These are phyloP conservation scores for Elachura formosa DNA, from an alignment of 2,113 vertebrate species.

Conservation along the genomic window DNA sequence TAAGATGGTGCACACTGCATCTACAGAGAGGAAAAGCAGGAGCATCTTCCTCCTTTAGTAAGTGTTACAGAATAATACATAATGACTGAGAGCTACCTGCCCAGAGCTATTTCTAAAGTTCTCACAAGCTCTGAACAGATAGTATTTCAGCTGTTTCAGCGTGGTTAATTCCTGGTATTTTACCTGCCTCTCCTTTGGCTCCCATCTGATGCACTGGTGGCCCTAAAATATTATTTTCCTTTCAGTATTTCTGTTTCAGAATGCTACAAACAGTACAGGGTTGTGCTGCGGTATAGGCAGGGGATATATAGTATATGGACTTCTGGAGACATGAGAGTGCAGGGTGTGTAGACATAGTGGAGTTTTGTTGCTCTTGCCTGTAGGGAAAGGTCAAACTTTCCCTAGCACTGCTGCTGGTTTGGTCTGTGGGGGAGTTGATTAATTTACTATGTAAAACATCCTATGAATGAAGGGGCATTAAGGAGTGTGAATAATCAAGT, in stretches of 20 bases:
- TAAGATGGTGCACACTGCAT: background rate
- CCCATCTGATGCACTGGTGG: background rate
- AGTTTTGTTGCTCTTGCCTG: background rate
- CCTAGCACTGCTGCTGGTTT: background rate
- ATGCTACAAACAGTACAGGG: background rate
- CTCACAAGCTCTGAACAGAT: background rate
- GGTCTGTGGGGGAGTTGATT: background rate
- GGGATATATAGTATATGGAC: background rate
- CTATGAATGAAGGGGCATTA: background rate
- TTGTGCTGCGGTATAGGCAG: background rate
- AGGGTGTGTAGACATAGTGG: background rate
- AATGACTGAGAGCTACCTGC: background rate
- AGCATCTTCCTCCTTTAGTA: background rate
- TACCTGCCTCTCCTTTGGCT: background rate
- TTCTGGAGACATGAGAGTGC: background rate
- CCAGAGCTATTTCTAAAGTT: background rate
- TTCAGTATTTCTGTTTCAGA: background rate
- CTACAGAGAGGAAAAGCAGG: background rate
- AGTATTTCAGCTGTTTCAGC: background rate
- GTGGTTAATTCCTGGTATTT: background rate
- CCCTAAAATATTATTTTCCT: background rate
- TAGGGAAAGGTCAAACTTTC: background rate
- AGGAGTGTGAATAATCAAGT: background rate
- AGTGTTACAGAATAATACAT: background rate
- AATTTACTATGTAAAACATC: background rate